Base-by-base conservation (phyloP, 2,113 vertebrate genomes). In the Xerus inauris region DNA sequence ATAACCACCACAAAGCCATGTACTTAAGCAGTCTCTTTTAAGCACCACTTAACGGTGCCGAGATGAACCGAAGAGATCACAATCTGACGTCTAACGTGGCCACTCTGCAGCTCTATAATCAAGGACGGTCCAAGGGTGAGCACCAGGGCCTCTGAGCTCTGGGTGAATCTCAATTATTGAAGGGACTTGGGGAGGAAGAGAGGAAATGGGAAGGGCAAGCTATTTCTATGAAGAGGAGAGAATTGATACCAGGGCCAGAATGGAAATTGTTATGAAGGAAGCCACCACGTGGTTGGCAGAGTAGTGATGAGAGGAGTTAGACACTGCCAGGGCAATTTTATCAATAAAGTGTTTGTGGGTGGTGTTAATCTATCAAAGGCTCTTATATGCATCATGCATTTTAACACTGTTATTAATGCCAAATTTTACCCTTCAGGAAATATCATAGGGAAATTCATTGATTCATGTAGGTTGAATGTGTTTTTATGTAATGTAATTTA, bases 101-200 rank as follows among this genome's bases (percentile, higher is more conserved):
- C 71, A 81, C 89, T 94, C 40, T 19, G 62, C 69, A 93, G 83
- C 92, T 92, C 96, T 88, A 73, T 97, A 97, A 97, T 97, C 96
- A 97, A 97, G 84, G 89, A 32, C 86, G 97, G 85, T 93, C 95
- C 92, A 69, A 76, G 79, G 87, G 62, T 97, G 86, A 97, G 77
- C 69, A 26, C 73, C 57, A 14, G 87, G 95, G 88, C 57, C 91
- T 97, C 80, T 19, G 64, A 69, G 87, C 38, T 7, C 59, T 97
- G 87, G 73, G 89, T 81, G 86, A 96, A 89, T 62, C n/a, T 96
- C 96, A 97, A 9, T 97, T 97, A 97, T 92, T 97, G 85, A 97
- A 97, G 84, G 96, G 80, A 83, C 83, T 57, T 94, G 64, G 93
- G 82, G 59, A 97, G 89, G 35, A 91, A 83, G 62, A 93, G 64